Evolutionary conservation across 2,113 vertebrate species (phyloP).

Genomic region (Solenodon paradoxus): DNA sequence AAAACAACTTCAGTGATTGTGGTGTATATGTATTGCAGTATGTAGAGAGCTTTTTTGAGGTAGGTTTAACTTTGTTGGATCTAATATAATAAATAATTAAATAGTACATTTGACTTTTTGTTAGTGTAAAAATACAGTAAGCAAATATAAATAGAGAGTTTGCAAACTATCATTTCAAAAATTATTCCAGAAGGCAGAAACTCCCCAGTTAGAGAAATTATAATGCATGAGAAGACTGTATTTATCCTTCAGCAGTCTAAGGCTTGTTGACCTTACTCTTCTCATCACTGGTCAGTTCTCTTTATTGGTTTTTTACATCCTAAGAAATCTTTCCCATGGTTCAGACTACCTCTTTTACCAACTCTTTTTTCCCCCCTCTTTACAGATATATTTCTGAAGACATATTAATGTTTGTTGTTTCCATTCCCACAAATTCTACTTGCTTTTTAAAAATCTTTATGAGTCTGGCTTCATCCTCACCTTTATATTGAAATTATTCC

Average conservation of each 20-base stretch:
- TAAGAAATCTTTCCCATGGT: not conserved
- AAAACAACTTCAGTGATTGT: conserved; percentile 99
- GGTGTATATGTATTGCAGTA: conserved; percentile 97
- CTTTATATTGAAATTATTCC: not conserved
- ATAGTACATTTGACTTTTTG: not conserved
- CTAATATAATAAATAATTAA: conserved; percentile 16
- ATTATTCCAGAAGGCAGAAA: conserved; percentile 3
- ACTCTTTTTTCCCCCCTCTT: not conserved
- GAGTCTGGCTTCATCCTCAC: not conserved
- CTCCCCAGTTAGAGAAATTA: not conserved
- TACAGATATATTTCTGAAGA: not conserved
- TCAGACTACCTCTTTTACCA: not conserved
- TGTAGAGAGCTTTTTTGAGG: conserved; percentile 99
- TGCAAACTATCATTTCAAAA: not conserved
- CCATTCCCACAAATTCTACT: not conserved
- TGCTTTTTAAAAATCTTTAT: not conserved
- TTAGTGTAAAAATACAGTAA: not conserved
- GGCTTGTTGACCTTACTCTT: not conserved
- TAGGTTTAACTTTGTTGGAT: conserved; percentile 74
- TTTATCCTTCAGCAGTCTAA: not conserved
- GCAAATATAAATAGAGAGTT: not conserved
- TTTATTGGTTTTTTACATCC: not conserved
- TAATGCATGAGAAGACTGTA: not conserved
- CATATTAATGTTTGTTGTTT: not conserved
- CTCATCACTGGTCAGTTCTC: not conserved